Evolutionary conservation across 2,888 invertebrate genomes (phyloP), one percentile per base, ranked within the genome.

Genomic region (Stenurella melanura): DNA sequence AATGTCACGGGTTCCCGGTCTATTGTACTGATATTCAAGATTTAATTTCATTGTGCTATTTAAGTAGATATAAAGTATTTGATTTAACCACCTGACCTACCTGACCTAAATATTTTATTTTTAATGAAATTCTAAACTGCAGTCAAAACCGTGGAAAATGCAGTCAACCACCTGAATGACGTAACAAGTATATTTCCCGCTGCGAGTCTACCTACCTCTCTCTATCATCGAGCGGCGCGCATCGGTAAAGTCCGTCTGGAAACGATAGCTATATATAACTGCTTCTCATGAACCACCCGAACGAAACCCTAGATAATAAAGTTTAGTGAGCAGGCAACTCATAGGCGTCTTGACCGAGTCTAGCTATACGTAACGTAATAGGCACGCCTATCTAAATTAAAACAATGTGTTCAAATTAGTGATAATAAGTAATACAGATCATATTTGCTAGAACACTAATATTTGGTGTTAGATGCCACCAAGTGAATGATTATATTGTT

Each of bases 211-310:
- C 61, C 61, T 63, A 30, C 10, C 61, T 63, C 61, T 50, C 61
- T 26, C 60, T 61, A 56, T 30, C 75, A 73, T 69, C 63, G 69
- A 75, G 68, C 75, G 72, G 17, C 30, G 61, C 63, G 38, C 30
- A 63, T 82, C 81, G 82, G 78, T 69, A 69, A 72, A 77, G 57
- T 70, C 76, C 79, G 81, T 70, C n/a, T 19, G 63, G 73, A 61
- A 58, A 63, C 74, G 78, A 68, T 67, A 57, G 71, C 80, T 82
- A 81, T 82, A 82, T 82, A 82, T 80, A 82, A 80, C 79, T 79
- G 81, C 76, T 73, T 76, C 71, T 77, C 67, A 69, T 72, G 73
- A 73, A 61, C 71, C 74, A 69, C 77, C 68, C 77, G 71, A 76
- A 76, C 66, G 73, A 76, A 76, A 76, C 76, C 78, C 75, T 76